phyloP scores from a whole-genome alignment of 1,140 invertebrate genomes.

The Acromyrmex heyeri region DNA sequence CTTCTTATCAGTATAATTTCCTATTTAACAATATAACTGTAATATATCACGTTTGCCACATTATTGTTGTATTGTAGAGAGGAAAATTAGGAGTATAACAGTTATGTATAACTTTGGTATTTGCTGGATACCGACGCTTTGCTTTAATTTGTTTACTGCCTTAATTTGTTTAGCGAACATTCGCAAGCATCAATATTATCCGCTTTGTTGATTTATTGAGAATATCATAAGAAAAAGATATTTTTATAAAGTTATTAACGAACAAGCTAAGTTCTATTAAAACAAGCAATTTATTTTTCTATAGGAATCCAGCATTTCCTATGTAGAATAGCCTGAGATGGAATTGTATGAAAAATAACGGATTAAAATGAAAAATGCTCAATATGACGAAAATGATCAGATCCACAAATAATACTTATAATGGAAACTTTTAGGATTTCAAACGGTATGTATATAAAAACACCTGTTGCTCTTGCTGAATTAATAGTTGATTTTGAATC shows the following conservation, averaged over 20 bases:
- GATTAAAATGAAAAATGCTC: neutral
- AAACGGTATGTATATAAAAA: neutral
- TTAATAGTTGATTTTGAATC: neutral
- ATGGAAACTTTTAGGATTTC: neutral
- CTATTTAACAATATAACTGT: too few species aligned
- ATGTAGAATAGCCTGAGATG: neutral
- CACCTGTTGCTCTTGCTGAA: conserved; percentile 7
- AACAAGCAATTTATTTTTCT: neutral
- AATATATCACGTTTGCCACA: too few species aligned
- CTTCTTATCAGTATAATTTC: too few species aligned
- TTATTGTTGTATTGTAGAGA: too few species aligned
- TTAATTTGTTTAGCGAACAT: too few species aligned
- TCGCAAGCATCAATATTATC: neutral
- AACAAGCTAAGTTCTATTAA: neutral
- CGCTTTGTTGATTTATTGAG: neutral
- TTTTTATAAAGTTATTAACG: neutral
- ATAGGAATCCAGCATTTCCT: neutral
- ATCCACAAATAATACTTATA: neutral
- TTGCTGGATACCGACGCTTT: too few species aligned
- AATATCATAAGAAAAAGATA: neutral
- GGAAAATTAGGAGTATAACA: too few species aligned
- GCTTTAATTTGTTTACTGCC: too few species aligned
- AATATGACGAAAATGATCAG: neutral
- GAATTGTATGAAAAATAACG: neutral
- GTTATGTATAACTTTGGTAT: too few species aligned